A percentile compares a stretch with the other conserved stretches of the same genome.
Conservation (phyloP, 2,888 invertebrate species). For the Pyralis farinalis region DNA sequence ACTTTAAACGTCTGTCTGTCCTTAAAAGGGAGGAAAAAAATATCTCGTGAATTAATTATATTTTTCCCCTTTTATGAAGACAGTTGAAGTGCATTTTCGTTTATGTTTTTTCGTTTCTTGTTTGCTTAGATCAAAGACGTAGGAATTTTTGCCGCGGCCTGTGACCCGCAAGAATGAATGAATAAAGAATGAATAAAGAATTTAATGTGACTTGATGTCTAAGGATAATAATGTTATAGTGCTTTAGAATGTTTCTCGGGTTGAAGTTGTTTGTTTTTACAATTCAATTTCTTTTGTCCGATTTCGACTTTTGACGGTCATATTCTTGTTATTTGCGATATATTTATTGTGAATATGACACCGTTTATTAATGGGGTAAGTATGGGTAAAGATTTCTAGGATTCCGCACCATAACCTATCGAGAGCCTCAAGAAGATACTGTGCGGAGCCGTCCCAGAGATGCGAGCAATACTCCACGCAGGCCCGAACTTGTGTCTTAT, state of each 20-base stretch:
- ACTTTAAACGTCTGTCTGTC: slow-evolving; percentile 64
- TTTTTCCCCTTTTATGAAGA: slow-evolving; percentile 77
- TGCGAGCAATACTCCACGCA: too few species aligned
- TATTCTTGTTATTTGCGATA: slow-evolving; percentile 18
- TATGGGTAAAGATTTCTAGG: too few species aligned
- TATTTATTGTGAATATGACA: too few species aligned
- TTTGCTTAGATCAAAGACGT: slow-evolving; percentile 72
- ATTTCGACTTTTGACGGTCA: slow-evolving; percentile 35
- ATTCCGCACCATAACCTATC: too few species aligned
- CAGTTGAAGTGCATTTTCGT: slow-evolving; percentile 77
- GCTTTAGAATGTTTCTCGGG: slow-evolving; percentile 58
- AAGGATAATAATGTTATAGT: slow-evolving; percentile 68
- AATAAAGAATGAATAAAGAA: slow-evolving; percentile 75
- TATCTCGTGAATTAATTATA: slow-evolving; percentile 81
- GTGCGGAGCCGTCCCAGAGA: too few species aligned
- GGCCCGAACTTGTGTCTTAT: too few species aligned
- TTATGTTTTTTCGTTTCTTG: slow-evolving; percentile 65
- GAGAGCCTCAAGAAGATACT: too few species aligned
- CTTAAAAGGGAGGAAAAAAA: slow-evolving; percentile 75
- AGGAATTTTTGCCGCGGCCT: slow-evolving; percentile 58
- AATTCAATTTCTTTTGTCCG: slow-evolving; percentile 58
- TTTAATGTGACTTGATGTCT: slow-evolving; percentile 76
- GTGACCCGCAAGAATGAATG: slow-evolving; percentile 71
- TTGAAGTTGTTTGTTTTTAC: slow-evolving; percentile 61
- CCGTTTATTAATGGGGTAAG: too few species aligned